Percentiles rank a stretch among this genome's conserved stretches.
These are phyloP conservation scores for Scomber scombrus DNA, from an alignment of 2,113 vertebrate species.

Conservation along the genomic window DNA sequence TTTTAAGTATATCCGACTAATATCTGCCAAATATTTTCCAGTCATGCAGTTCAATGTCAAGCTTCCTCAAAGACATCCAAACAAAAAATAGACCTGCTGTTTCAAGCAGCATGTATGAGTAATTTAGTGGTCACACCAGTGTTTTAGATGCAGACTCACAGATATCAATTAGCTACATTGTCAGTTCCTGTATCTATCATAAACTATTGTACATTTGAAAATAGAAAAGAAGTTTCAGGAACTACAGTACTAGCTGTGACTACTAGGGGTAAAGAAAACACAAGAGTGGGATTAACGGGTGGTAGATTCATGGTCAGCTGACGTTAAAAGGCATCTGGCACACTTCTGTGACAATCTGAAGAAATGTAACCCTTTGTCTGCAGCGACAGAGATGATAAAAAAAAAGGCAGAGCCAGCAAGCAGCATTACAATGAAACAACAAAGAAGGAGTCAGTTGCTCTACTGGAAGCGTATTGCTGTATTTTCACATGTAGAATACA, in stretches of 20 bases:
- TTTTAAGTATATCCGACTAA: conserved; percentile 56
- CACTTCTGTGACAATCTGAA: conserved; percentile 45
- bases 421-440: conserved; percentile 17
- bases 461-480: conserved; percentile 47
- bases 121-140: conserved; percentile 29
- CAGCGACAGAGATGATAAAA: conserved; percentile 1
- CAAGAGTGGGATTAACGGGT: conserved; percentile 1
- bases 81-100: conserved; percentile 61
- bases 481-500: conserved; percentile 64
- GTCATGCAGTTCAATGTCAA: conserved; percentile 65
- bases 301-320: conserved; percentile 48
- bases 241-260: not conserved
- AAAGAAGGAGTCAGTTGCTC: conserved; percentile 13
- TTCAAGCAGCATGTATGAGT: conserved; percentile 41
- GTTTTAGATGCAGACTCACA: not conserved
- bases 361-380: conserved; percentile 12
- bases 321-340: conserved; percentile 65
- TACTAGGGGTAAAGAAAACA: not conserved
- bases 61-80: conserved; percentile 63
- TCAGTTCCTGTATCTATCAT: not conserved
- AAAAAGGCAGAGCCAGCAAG: not conserved
- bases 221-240: not conserved
- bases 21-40: conserved; percentile 70
- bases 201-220: not conserved
- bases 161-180: not conserved